Conservation (phyloP, 2,797 vertebrate genomes). For the Lepidocolaptes lacrymiger region DNA sequence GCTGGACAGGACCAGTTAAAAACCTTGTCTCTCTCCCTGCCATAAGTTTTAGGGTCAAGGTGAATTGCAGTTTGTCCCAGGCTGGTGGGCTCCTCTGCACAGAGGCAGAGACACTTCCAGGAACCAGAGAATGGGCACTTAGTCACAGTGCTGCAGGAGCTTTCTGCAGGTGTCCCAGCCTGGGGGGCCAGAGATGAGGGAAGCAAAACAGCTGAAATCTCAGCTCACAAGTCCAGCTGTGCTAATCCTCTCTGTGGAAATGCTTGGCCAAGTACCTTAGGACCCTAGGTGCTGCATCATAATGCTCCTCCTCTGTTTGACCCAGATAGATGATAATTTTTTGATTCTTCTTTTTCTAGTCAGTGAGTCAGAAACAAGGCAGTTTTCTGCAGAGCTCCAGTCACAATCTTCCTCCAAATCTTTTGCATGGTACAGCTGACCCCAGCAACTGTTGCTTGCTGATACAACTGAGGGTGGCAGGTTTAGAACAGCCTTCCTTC, state of each 20-base stretch:
- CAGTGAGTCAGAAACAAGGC: background rate
- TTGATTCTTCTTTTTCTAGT: background rate
- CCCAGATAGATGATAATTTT: background rate
- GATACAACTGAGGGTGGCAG: fast-evolving
- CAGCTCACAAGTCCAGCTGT: background rate
- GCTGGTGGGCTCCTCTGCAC: background rate
- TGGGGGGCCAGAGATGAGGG: background rate
- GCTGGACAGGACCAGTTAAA: background rate
- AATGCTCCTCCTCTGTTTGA: background rate
- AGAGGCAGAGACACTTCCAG: fast-evolving
- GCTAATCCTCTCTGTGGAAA: background rate
- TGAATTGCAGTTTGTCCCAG: background rate
- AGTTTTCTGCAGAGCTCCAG: background rate
- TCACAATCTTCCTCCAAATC: background rate
- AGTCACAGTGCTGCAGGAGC: fast-evolving
- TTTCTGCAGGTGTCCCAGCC: background rate
- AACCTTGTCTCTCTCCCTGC: background rate
- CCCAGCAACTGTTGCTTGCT: background rate
- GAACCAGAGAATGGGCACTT: fast-evolving
- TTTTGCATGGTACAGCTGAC: background rate
- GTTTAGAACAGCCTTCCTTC: background rate
- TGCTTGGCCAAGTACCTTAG: background rate
- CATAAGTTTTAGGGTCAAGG: background rate
- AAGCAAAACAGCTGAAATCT: background rate
- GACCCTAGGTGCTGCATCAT: background rate